Evolutionary conservation across 1,140 invertebrate genomes (phyloP), one percentile per base, ranked within the genome.

Genomic region (Leptopilina boulardi): DNA sequence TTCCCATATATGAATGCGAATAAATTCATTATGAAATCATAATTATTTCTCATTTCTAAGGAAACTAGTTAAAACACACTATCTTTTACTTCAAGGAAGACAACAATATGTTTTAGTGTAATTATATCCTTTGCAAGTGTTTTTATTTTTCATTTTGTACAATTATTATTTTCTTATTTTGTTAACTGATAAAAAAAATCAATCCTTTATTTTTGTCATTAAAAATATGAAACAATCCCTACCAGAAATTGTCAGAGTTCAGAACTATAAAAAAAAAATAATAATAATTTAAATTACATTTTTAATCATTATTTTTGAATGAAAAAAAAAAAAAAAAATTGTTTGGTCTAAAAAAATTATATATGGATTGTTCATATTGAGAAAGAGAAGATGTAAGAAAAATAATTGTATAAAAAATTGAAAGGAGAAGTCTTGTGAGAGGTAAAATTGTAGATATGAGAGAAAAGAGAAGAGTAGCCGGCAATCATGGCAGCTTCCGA

Each of bases 11-110:
- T 13, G 11, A 30, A 21, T 66, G 11, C 21, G 13, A 66, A 21
- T 26, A 21, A 66, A 66, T 26, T 66, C 56, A 66, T 66, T 66
- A 66, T 51, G 47, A n/a, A 51, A 51, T 26, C 23, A 66, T 66
- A 30, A 30, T 66, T 66, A 51, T 5, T 66, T 66, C 56, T 26
- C 21, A 66, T 66, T 23, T 23, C 21, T 13, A 4, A 26, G 56
- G 23, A 15, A 66, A 30, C 23, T 1, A 66, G 56, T 66, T 30
- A 23, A 66, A 66, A 66, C 11, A 66, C 15, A 21, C 23, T 5
- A 0, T 38, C 34, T 38, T 15, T 66, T 23, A 4, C 30, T 11
- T 66, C 56, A 66, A 66, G 56, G 56, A 66, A 66, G 23, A 30
- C 56, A 30, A 30, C 21, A 66, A 66, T 56, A n/a, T 66, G 23